These are phyloP conservation scores for Brenthis hecate DNA, from an alignment of 2,888 invertebrate genomes.

Conservation along the genomic window DNA sequence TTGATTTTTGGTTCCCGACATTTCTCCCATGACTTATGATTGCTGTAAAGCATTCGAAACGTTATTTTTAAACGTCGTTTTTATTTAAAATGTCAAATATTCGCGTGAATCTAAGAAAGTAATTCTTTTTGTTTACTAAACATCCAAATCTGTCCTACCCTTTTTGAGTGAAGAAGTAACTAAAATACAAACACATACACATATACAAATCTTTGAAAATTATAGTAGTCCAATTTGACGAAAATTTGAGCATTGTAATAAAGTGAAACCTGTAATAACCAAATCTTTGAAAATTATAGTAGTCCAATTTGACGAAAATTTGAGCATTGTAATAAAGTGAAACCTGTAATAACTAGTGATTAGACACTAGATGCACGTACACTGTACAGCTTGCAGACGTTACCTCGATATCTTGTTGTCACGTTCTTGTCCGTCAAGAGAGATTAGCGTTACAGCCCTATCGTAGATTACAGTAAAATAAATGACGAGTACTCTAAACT, in stretches of 20 bases:
- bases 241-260: background rate
- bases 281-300: too few relatives aligned
- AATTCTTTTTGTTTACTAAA: too few relatives aligned
- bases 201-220: too few relatives aligned
- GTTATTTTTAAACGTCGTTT: too few relatives aligned
- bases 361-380: constrained; percentile 12
- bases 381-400: constrained; percentile 20
- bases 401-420: constrained; percentile 34
- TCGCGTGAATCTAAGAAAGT: too few relatives aligned
- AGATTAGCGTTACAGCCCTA: constrained; percentile 26
- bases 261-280: constrained; percentile 2
- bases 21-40: too few relatives aligned
- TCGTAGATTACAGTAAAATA: constrained; percentile 28
- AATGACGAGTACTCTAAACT: constrained; percentile 36
- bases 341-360: constrained; percentile 1
- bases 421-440: constrained; percentile 25
- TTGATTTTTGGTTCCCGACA: too few relatives aligned
- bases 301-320: background rate
- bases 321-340: background rate
- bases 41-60: too few relatives aligned
- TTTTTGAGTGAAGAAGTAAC: too few relatives aligned
- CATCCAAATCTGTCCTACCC: too few relatives aligned
- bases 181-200: too few relatives aligned
- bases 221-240: background rate
- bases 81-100: too few relatives aligned